Evolutionary conservation across 2,797 vertebrate genomes (phyloP), one percentile per base, ranked within the genome.

Genomic region (Nothura maculosa): DNA sequence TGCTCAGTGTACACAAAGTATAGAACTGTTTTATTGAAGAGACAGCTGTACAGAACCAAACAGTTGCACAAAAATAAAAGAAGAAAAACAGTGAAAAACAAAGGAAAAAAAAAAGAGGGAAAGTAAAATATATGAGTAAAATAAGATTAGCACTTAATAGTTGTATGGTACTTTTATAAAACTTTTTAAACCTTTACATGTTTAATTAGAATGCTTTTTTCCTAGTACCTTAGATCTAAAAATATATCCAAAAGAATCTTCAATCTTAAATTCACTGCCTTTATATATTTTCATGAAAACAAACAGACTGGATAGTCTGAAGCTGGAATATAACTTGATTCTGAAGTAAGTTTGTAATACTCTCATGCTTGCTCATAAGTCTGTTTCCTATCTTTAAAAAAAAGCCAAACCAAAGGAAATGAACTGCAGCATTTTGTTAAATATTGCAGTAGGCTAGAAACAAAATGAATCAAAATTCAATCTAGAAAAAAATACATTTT

Each of bases 91-190:
- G 14, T 40, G 24, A 14, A 27, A 14, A 19, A 7, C 14, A 9
- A 10, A 12, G 3, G 7, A 8, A 17, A 9, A 10, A 14, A 4
- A 11, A 9, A 6, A 11, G 11, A 4, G 9, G 7, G 16, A 9
- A 34, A 52, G 4, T 30, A 9, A 36, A 32, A 9, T 28, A n/a
- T 4, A 5, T 1, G 58, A 50, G 10, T 67, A 52, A 82, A 83
- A 5, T 50, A 40, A 48, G 16, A 38, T 14, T n/a, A 66, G 16
- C 7, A 16, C 4, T 79, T 62, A 32, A 9, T 9, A 45, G 10
- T 13, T 48, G 9, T 36, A 27, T 45, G 30, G 7, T 7, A 55
- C 10, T 2, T 6, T n/a, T n/a, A n/a, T n/a, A n/a, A n/a, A n/a
- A n/a, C n/a, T n/a, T n/a, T n/a, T n/a, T 81, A 50, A 79, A 58